Conservation (phyloP, 2,888 invertebrate species). For the Micoletzkya japonica region DNA sequence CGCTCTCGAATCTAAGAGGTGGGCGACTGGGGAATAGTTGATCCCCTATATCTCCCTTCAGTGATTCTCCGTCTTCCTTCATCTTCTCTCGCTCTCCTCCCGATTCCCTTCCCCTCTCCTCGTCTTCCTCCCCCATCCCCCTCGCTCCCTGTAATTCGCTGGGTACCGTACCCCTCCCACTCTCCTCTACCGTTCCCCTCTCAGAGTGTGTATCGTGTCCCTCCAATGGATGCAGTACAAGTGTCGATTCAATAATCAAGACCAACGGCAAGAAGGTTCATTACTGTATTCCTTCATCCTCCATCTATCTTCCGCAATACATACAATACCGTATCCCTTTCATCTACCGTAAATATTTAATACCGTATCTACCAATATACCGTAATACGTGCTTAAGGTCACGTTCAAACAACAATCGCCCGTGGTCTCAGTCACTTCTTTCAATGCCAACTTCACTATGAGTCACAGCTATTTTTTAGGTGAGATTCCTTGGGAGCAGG, state of each 20-base stretch:
- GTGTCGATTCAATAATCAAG: too few species aligned
- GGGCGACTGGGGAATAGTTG: too few species aligned
- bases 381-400: constrained; percentile 7
- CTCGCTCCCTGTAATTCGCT: constrained; percentile 13
- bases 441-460: constrained; percentile 2
- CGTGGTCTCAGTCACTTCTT: background rate
- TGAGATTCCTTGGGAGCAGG: background rate
- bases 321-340: background rate
- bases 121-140: background rate
- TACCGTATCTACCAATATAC: background rate
- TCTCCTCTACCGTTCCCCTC: too few species aligned
- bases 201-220: too few species aligned
- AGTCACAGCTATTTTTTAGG: constrained; percentile 23
- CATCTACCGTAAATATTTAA: background rate
- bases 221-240: too few species aligned
- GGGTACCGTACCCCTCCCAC: background rate
- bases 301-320: background rate
- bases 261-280: too few species aligned
- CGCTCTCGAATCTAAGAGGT: too few species aligned
- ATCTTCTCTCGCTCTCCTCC: background rate
- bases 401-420: constrained; percentile 18
- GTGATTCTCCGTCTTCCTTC: background rate
- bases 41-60: background rate
- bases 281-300: background rate
- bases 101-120: background rate